A percentile compares a stretch with the other conserved stretches of the same genome.
Evolutionary conservation across 2,797 vertebrate species (phyloP).

Genomic region (Chaetodon trifasciatus): DNA sequence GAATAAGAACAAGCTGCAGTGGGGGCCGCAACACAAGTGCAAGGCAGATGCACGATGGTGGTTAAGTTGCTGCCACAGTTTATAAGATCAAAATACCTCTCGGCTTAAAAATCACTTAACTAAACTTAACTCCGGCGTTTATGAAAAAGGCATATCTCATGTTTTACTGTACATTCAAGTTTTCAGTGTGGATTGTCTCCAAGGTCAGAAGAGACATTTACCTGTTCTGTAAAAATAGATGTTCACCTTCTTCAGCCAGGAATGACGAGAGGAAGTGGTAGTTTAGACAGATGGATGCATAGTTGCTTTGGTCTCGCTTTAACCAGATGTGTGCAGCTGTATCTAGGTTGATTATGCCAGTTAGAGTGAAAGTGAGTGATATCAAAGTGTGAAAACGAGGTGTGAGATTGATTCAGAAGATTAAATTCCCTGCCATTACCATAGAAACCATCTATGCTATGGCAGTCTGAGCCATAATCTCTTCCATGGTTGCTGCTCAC

Average conservation of each 20-base stretch:
- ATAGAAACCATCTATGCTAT: constrained; percentile 62
- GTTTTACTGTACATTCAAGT: not conserved
- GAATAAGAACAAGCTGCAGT: constrained; percentile 29
- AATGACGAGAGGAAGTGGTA: not conserved
- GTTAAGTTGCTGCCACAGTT: constrained; percentile 16
- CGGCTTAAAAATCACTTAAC: constrained; percentile 6
- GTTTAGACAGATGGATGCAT: not conserved
- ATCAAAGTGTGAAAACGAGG: constrained; percentile 54
- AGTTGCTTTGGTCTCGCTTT: not conserved
- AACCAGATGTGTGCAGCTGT: constrained; percentile 27
- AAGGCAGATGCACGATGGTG: constrained; percentile 26
- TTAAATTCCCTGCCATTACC: constrained; percentile 62
- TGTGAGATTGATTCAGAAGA: constrained; percentile 53
- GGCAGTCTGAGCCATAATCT: constrained; percentile 33
- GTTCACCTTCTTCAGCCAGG: not conserved
- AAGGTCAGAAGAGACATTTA: constrained; percentile 15
- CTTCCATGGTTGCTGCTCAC: constrained; percentile 37
- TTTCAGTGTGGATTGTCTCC: not conserved
- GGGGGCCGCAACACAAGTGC: constrained; percentile 27
- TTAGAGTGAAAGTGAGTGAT: constrained; percentile 21
- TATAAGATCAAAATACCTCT: constrained; percentile 1
- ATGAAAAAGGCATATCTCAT: not conserved
- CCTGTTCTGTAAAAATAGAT: not conserved
- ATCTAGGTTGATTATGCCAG: not conserved
- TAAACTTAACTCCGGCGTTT: not conserved